phyloP scores from a whole-genome alignment of 2,888 invertebrate species.

The Phania funesta region DNA sequence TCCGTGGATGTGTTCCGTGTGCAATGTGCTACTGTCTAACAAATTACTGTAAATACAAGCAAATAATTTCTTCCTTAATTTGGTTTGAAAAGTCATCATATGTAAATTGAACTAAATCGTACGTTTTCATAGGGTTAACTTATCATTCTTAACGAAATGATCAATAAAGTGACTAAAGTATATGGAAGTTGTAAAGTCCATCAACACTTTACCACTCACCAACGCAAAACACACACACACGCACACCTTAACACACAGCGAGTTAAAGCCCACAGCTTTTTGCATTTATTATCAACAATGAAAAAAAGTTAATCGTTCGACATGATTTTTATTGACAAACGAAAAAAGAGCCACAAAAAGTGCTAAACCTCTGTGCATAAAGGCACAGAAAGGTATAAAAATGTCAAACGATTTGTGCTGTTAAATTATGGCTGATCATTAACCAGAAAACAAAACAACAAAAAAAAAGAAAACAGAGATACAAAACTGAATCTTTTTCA shows the following conservation, averaged over 20 bases:
- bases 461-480: not conserved
- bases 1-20: no score
- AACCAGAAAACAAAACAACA: slow-evolving; percentile 61
- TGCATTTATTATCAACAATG: not conserved
- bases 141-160: slow-evolving; percentile 7
- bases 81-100: no score
- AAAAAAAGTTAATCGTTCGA: slow-evolving; percentile 59
- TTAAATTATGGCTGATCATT: slow-evolving; percentile 78
- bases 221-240: slow-evolving; percentile 13
- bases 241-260: not conserved
- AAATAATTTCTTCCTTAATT: no score
- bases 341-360: slow-evolving; percentile 7
- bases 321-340: slow-evolving; percentile 60
- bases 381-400: slow-evolving; percentile 73
- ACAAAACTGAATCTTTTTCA: no score
- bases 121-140: slow-evolving; percentile 50
- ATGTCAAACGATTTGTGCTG: slow-evolving; percentile 77
- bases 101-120: no score
- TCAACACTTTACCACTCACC: slow-evolving; percentile 69
- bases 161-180: slow-evolving; percentile 44
- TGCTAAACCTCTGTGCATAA: slow-evolving; percentile 24
- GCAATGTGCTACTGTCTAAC: no score
- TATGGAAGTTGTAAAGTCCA: slow-evolving; percentile 65
- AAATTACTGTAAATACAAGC: no score
- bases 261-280: slow-evolving; percentile 32